phyloP scores from a whole-genome alignment of 2,797 vertebrate species.

The Holocentrus rufus region DNA sequence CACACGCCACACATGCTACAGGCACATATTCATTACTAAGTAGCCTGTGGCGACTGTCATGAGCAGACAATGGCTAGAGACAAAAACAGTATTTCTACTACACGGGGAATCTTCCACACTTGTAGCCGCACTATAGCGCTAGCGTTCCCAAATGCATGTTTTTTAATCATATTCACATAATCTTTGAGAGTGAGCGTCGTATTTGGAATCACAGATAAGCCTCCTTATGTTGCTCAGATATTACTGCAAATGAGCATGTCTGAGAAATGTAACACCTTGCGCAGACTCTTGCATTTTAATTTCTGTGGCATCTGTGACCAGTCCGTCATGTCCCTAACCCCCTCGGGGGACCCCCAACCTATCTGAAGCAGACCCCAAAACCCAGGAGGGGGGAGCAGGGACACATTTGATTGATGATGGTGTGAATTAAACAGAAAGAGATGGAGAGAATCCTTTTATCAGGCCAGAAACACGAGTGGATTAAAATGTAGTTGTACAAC shows the following conservation, averaged over 20 bases:
- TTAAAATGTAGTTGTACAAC: slow-evolving; percentile 87
- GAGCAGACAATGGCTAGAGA: slow-evolving; percentile 79
- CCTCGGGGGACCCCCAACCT: slow-evolving; percentile 77
- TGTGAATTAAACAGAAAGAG: slow-evolving; percentile 86
- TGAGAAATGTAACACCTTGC: slow-evolving; percentile 83
- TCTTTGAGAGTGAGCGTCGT: slow-evolving; percentile 64
- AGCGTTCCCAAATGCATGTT: slow-evolving; percentile 46
- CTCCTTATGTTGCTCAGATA: slow-evolving; percentile 74
- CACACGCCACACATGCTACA: slow-evolving; percentile 75
- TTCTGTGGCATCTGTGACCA: slow-evolving; percentile 83
- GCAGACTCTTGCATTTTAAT: slow-evolving; percentile 82
- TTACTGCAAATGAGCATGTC: slow-evolving; percentile 79
- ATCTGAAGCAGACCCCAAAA: slow-evolving; percentile 77
- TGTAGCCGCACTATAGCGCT: slow-evolving; percentile 68
- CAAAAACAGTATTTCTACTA: slow-evolving; percentile 70
- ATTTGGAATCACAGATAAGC: slow-evolving; percentile 76
- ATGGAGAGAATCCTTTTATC: slow-evolving; percentile 88
- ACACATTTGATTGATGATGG: slow-evolving; percentile 86
- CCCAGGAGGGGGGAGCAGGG: slow-evolving; percentile 65
- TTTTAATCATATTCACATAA: slow-evolving; percentile 75
- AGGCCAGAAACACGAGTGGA: slow-evolving; percentile 84
- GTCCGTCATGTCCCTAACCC: slow-evolving; percentile 80
- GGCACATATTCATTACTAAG: slow-evolving; percentile 81
- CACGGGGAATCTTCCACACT: slow-evolving; percentile 75
- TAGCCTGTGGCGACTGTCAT: slow-evolving; percentile 81